Conservation (phyloP, 1,140 invertebrate genomes). For the Diorhabda carinulata region DNA sequence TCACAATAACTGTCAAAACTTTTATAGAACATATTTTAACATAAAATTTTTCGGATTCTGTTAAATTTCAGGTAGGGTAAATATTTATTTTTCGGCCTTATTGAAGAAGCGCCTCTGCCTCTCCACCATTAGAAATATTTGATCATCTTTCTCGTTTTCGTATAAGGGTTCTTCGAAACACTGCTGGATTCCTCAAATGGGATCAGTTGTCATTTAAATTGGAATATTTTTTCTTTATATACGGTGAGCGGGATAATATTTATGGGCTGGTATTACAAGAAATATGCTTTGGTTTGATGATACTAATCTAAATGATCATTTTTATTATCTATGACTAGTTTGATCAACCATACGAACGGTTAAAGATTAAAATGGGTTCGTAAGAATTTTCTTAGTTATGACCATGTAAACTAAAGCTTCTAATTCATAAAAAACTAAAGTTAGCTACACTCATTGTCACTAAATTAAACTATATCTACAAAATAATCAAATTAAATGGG, state of each 20-base stretch:
- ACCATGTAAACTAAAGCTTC: too few relatives aligned
- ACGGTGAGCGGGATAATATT: background rate
- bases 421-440: too few relatives aligned
- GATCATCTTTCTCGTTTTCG: background rate
- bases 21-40: too few relatives aligned
- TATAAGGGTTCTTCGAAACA: background rate
- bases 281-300: slow-evolving; percentile 2
- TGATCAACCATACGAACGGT: background rate
- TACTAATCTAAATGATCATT: background rate
- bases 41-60: too few relatives aligned
- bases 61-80: too few relatives aligned
- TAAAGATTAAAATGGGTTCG: background rate
- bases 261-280: slow-evolving; percentile 2
- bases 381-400: too few relatives aligned
- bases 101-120: background rate
- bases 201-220: slow-evolving; percentile 2
- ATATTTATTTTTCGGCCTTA: too few relatives aligned
- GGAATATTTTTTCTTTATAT: slow-evolving; percentile 3
- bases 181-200: background rate
- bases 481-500: too few relatives aligned
- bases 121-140: background rate
- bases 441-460: too few relatives aligned
- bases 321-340: background rate
- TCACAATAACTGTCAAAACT: too few relatives aligned
- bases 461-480: too few relatives aligned